Base-by-base conservation (phyloP, 2,797 vertebrate genomes). In the Lepilemur septentrionalis region DNA sequence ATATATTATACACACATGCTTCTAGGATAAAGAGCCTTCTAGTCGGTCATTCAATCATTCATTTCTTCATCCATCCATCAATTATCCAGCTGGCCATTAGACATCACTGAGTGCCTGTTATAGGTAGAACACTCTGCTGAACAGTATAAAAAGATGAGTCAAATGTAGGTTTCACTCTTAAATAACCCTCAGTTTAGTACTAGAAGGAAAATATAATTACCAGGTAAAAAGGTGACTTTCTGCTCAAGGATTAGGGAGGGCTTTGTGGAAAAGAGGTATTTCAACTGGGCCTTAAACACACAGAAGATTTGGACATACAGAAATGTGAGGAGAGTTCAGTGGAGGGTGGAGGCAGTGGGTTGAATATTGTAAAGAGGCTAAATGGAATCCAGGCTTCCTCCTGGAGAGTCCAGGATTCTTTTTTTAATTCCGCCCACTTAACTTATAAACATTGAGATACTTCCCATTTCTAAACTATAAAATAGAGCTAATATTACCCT, bases 401-500 rank as follows among this genome's bases (percentile, higher is more conserved):
- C 25, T 28, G 35, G 43, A 72, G 63, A 78, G 63, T 55, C 63
- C 50, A 55, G 59, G 55, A 81, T 90, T 94, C 67, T 93, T 50
- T 50, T 94, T 20, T 89, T 93, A 90, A 96, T 35, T 80, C 57
- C 79, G 23, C 23, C 52, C 82, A 76, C 38, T 93, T 97, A 83
- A 43, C 55, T 91, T 32, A 75, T 88, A 88, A 96, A 90, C 46
- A 35, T 9, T 93, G 70, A 91, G 28, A 83, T 69, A 93, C 14
- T 70, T 94, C 30, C 65, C 5, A 94, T 52, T 94, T 78, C 50
- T 88, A 81, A 86, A 78, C 46, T 93, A n/a, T 91, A 89, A 93
- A 95, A 95, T 55, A 50, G 57, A 90, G 70, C 32, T 94, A 95
- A 72, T 84, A 93, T 80, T 85, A 88, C 15, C 48, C 69, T 94